phyloP scores from a whole-genome alignment of 2,888 invertebrate species.

The Plebejus argus region DNA sequence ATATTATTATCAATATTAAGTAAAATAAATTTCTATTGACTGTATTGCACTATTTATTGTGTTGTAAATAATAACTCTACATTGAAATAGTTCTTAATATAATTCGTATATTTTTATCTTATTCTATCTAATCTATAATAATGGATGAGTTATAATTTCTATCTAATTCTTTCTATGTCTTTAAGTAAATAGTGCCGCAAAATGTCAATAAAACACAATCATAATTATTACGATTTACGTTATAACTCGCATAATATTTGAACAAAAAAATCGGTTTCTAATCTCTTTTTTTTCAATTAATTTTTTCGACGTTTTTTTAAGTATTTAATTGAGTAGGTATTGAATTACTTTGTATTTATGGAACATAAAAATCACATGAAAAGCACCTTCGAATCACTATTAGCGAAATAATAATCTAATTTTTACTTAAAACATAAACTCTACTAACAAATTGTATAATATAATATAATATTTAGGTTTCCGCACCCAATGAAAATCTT shows the following conservation, averaged over 20 bases:
- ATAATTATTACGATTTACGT: too few relatives aligned
- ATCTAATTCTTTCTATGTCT: not conserved
- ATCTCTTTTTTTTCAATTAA: not conserved
- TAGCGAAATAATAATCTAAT: not conserved
- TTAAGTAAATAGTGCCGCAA: slow-evolving; percentile 8
- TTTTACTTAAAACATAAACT: not conserved
- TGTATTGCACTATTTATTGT: not conserved
- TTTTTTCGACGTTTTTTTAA: not conserved
- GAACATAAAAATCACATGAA: slow-evolving; percentile 21
- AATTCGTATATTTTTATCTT: slow-evolving; percentile 9
- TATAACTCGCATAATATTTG: too few relatives aligned
- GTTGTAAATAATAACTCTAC: not conserved
- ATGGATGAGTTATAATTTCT: slow-evolving; percentile 19
- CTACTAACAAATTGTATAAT: not conserved
- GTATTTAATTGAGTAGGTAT: not conserved
- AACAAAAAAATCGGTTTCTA: not conserved
- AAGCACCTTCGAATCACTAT: not conserved
- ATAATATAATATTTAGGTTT: too few relatives aligned
- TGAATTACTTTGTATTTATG: not conserved
- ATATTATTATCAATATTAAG: not conserved
- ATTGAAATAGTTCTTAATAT: not conserved
- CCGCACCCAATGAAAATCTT: too few relatives aligned
- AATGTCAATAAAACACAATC: not conserved
- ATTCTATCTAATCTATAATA: slow-evolving; percentile 2
- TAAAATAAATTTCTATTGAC: not conserved